Evolutionary conservation across 2,888 invertebrate species (phyloP), one percentile per base, ranked within the genome.

Genomic region (Frankliniella fusca): DNA sequence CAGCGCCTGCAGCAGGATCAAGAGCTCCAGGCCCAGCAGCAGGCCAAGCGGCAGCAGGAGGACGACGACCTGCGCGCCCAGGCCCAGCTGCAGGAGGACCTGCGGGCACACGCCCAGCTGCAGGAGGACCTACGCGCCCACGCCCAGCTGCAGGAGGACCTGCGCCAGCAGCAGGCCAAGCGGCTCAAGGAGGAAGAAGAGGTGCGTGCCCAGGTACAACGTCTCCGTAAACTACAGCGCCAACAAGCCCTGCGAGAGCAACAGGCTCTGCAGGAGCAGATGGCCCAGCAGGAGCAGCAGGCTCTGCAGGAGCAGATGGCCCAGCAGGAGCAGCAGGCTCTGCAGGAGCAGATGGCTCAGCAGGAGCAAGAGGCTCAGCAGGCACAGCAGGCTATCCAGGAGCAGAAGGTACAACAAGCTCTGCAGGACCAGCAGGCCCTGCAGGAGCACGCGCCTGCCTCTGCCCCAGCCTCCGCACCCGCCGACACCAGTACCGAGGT

Each of bases 391-490:
- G 15, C 80, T 38, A 48, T 9, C 10, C 28, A 81, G 49, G 82
- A 48, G 50, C 81, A 80, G 79, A 2, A 65, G 81, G n/a, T 80
- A 61, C 20, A 70, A 81, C 28, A 48, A 79, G 50, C 82, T 82
- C 80, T n/a, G 28, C 81, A 81, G 15, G 81, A 82, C 76, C 80
- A 80, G 82, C 80, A 38, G 81, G 61, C 81, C 82, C 81, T 23
- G 48, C 81, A 20, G 82, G 81, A 49, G 48, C 81, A 38, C 65
- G 76, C 15, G 80, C 76, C 80, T 80, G 79, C 48, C 49, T 54
- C 82, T 18, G 61, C 82, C 18, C 82, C 83, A 80, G 81, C 83
- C 20, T 48, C 27, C 48, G 49, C 83, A 81, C 27, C 54, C 54
- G 49, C 48, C 80, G 49, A 48, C 27, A 54, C 65, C 61, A 28